These are phyloP conservation scores for Bombyx mori DNA, from an alignment of 1,140 invertebrate genomes.

Conservation along the genomic window ASM3026992v2 NC_085115.1:15328501-15329000, in stretches of 20 bases:
- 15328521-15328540: slow-evolving; percentile 5
- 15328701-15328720: not conserved
- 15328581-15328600: slow-evolving; percentile 12
- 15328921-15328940: slow-evolving; percentile 12
- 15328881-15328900: not conserved
- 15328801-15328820: too few species aligned
- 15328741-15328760: too few species aligned
- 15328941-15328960: slow-evolving; percentile 16
- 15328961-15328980: slow-evolving; percentile 25
- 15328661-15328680: slow-evolving; percentile 7
- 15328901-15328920: slow-evolving; percentile 10
- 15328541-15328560: slow-evolving; percentile 3
- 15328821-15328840: too few species aligned
- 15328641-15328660: slow-evolving; percentile 8
- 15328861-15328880: too few species aligned
- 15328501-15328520: slow-evolving; percentile 7
- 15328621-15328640: slow-evolving; percentile 7
- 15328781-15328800: too few species aligned
- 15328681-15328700: slow-evolving; percentile 12
- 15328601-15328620: slow-evolving; percentile 6
- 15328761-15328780: too few species aligned
- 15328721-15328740: too few species aligned
- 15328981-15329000: slow-evolving; percentile 40
- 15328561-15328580: slow-evolving; percentile 9
- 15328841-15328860: too few species aligned